phyloP scores from a whole-genome alignment of 2,888 invertebrate species.

The Ariolimax columbianus region DNA sequence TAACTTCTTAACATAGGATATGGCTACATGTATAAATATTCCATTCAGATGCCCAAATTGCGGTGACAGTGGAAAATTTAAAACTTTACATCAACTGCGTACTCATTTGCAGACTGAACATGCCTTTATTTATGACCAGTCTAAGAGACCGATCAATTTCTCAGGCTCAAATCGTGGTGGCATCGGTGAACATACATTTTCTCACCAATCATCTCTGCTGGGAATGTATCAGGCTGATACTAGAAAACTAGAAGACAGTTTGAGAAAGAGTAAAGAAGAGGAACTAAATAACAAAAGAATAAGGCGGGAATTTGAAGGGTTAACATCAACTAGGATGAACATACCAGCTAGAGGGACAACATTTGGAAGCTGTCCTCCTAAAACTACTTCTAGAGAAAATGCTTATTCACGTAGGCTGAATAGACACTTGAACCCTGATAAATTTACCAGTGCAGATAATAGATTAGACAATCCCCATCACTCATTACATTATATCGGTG shows the following conservation, averaged over 20 bases:
- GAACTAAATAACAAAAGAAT: conserved; percentile 63
- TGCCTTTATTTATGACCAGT: conserved; percentile 54
- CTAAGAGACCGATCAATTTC: conserved; percentile 50
- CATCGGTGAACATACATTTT: neutral
- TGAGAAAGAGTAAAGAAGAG: conserved; percentile 63
- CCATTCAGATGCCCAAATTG: conserved; percentile 72
- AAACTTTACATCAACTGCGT: conserved; percentile 66
- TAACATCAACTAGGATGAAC: neutral
- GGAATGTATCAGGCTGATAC: conserved; percentile 65
- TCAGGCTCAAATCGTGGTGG: conserved; percentile 3
- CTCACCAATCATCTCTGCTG: conserved; percentile 59
- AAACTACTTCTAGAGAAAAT: conserved; percentile 43
- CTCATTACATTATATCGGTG: neutral
- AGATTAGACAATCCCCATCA: neutral
- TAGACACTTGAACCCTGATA: conserved; percentile 3
- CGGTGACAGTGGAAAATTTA: conserved; percentile 64
- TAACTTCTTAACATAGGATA: neutral
- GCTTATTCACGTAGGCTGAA: conserved; percentile 31
- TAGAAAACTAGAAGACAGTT: conserved; percentile 61
- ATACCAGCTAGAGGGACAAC: neutral
- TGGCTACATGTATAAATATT: conserved; percentile 54
- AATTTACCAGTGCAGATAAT: neutral
- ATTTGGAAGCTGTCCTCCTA: neutral
- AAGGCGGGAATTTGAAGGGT: conserved; percentile 24
- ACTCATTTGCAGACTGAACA: conserved; percentile 69